These are phyloP conservation scores for Calliopsis andreniformis DNA, from an alignment of 1,140 invertebrate genomes.

Conservation along the genomic window DNA sequence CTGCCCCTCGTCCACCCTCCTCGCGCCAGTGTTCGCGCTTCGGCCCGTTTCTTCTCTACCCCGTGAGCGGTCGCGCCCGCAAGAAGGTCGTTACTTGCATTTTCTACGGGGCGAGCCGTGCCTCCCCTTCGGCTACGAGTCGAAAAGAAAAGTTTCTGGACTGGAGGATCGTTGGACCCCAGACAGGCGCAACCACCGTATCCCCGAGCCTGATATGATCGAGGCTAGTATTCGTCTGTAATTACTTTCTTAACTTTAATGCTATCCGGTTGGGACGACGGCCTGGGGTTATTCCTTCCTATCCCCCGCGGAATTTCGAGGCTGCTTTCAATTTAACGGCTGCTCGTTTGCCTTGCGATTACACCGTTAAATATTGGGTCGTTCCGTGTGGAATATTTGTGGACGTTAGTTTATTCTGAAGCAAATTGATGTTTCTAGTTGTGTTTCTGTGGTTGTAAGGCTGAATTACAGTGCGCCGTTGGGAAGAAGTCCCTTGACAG, in stretches of 20 bases:
- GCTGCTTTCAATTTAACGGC: not conserved
- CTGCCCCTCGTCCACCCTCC: not conserved
- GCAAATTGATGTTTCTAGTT: too few species aligned
- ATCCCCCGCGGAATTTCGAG: not conserved
- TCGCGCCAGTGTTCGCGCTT: not conserved
- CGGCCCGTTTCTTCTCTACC: not conserved
- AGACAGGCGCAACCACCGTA: conserved; percentile 3
- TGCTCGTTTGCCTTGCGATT: not conserved
- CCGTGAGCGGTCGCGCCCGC: conserved; percentile 7
- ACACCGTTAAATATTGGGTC: not conserved
- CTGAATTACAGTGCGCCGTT: too few species aligned
- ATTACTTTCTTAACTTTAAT: conserved; percentile 47
- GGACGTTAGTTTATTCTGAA: too few species aligned
- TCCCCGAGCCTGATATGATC: conserved; percentile 29
- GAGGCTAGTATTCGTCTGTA: conserved; percentile 21
- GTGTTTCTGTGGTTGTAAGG: too few species aligned
- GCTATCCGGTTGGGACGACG: not conserved
- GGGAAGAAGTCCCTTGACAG: too few species aligned
- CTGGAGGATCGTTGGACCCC: not conserved
- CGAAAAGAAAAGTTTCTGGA: conserved; percentile 28
- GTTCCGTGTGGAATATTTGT: not conserved
- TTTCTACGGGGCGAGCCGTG: conserved; percentile 31
- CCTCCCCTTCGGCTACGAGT: conserved; percentile 23
- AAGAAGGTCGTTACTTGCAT: conserved; percentile 47
- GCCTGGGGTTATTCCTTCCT: not conserved